phyloP scores from a whole-genome alignment of 2,797 vertebrate species.

The Dendrocincla tyrannina region DNA sequence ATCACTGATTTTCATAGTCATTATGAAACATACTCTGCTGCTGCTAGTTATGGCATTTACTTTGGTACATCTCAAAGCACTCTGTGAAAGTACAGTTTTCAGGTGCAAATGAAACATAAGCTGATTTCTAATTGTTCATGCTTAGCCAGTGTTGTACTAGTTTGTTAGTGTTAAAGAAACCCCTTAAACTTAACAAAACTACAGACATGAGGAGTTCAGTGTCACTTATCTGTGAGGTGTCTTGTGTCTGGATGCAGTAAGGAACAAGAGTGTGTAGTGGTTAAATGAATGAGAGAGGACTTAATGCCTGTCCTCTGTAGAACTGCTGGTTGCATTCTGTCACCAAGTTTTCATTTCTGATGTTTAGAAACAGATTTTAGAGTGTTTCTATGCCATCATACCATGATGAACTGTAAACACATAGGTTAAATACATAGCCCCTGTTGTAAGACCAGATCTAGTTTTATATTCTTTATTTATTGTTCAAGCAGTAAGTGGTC shows the following conservation, averaged over 20 bases:
- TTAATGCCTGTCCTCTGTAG: not conserved
- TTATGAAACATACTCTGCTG: not conserved
- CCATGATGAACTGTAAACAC: not conserved
- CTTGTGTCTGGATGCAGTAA: not conserved
- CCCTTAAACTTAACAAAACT: not conserved
- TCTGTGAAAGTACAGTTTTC: not conserved
- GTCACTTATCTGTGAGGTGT: not conserved
- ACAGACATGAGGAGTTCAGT: not conserved
- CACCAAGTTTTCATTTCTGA: not conserved
- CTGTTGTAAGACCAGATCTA: not conserved
- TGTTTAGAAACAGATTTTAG: not conserved
- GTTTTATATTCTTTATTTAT: not conserved
- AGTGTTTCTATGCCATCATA: not conserved
- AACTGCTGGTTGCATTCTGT: not conserved
- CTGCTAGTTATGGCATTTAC: not conserved
- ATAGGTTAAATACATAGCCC: not conserved
- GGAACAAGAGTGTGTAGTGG: not conserved
- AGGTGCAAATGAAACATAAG: not conserved
- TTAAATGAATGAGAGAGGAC: not conserved
- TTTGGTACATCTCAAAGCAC: not conserved
- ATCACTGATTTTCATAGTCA: not conserved
- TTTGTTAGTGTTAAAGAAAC: not conserved
- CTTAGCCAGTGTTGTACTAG: not conserved
- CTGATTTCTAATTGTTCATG: not conserved
- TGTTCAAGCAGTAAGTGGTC: not conserved